phyloP scores from a whole-genome alignment of 1,140 invertebrate species.

The Eurosta solidaginis region DNA sequence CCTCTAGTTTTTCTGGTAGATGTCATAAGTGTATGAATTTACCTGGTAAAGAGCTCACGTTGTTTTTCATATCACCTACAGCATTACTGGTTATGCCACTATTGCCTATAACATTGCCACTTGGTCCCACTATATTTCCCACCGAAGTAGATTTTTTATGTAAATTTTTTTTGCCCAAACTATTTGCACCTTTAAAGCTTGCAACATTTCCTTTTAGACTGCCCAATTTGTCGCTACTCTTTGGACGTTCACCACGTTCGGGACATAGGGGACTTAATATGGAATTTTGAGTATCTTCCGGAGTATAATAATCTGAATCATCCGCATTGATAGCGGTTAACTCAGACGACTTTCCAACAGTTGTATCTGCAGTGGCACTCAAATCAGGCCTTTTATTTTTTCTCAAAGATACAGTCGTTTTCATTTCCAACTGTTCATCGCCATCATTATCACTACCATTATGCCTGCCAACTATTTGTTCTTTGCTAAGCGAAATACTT shows the following conservation, averaged over 20 bases:
- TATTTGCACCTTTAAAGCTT: constrained; percentile 42
- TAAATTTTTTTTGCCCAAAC: constrained; percentile 46
- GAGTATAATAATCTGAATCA: constrained; percentile 75
- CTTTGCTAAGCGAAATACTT: constrained; percentile 8
- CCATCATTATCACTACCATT: constrained; percentile 25
- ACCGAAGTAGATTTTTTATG: constrained; percentile 57
- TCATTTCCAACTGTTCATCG: not conserved
- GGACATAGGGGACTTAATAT: constrained; percentile 64
- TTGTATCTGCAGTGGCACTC: not conserved
- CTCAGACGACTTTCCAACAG: not conserved
- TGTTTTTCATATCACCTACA: constrained; percentile 34
- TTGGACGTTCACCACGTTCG: constrained; percentile 43
- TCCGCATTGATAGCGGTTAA: constrained; percentile 57
- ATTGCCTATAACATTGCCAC: constrained; percentile 32
- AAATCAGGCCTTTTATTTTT: constrained; percentile 27
- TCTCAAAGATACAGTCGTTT: constrained; percentile 30
- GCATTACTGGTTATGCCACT: constrained; percentile 41
- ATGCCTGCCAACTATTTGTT: constrained; percentile 57
- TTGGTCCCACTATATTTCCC: constrained; percentile 52
- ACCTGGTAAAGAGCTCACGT: constrained; percentile 56
- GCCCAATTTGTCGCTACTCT: constrained; percentile 42
- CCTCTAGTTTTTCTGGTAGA: no score
- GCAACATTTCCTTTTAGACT: constrained; percentile 30
- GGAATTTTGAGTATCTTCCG: constrained; percentile 69
- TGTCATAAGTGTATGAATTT: constrained; percentile 2